Evolutionary conservation across 2,113 vertebrate species (phyloP).

Genomic region (Ptychochromis oligacanthus): DNA sequence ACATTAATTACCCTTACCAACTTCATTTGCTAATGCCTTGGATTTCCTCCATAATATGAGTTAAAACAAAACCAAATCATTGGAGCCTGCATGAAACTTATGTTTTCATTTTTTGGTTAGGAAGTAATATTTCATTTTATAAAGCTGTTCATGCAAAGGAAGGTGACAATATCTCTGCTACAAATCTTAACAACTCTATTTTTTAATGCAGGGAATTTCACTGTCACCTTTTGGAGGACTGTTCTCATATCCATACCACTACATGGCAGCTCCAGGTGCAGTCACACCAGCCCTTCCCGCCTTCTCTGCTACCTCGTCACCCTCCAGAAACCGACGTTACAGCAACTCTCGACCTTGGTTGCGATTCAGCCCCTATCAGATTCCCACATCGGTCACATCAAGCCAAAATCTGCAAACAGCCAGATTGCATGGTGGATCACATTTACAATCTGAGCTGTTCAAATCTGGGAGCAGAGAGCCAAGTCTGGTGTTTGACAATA

Average conservation of each 20-base stretch:
- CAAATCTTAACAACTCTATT: background rate
- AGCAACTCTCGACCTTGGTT: conserved; percentile 85
- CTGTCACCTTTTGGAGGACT: conserved; percentile 90
- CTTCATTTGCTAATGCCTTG: background rate
- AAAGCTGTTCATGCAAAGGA: background rate
- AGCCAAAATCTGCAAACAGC: conserved; percentile 82
- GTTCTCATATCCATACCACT: conserved; percentile 91
- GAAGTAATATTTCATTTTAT: background rate
- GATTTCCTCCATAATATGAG: background rate
- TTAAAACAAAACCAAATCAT: background rate
- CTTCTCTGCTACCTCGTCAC: conserved; percentile 77
- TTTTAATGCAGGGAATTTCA: conserved; percentile 86
- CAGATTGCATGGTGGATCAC: conserved; percentile 69
- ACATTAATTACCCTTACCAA: background rate
- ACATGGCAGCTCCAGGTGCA: conserved; percentile 84
- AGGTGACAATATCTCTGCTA: background rate
- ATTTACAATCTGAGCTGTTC: conserved; percentile 74
- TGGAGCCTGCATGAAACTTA: background rate
- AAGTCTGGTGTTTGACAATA: conserved; percentile 80
- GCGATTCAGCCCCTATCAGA: conserved; percentile 91
- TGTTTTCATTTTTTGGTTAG: background rate
- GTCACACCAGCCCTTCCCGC: conserved; percentile 83
- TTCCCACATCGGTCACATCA: conserved; percentile 82
- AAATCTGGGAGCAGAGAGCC: conserved; percentile 82
- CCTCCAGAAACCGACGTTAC: conserved; percentile 84